A percentile compares a stretch with the other conserved stretches of the same genome.
Conservation (phyloP, 2,888 invertebrate species). For the Tribolium freemani region DNA sequence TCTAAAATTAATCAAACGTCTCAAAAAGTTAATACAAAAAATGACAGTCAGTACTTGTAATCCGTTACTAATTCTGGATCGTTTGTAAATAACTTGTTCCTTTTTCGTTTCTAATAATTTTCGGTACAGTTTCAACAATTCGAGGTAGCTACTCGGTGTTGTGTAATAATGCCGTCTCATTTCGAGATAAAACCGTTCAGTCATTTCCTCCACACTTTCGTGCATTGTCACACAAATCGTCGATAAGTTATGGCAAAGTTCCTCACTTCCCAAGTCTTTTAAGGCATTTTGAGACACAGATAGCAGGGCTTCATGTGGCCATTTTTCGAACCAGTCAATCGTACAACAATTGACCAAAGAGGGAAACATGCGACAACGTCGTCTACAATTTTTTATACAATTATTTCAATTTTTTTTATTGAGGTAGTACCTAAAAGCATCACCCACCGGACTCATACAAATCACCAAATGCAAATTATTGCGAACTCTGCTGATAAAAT, state of each 20-base stretch:
- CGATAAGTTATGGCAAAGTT: constrained; percentile 71
- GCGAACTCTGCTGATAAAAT: constrained; percentile 86
- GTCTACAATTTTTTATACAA: constrained; percentile 68
- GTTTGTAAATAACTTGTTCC: constrained; percentile 76
- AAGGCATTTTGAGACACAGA: constrained; percentile 86
- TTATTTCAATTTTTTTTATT: background rate
- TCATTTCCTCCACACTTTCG: constrained; percentile 84
- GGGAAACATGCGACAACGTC: constrained; percentile 93
- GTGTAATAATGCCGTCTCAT: constrained; percentile 90
- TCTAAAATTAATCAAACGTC: constrained; percentile 66
- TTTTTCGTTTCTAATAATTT: constrained; percentile 78
- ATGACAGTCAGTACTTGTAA: constrained; percentile 68
- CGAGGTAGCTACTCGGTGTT: constrained; percentile 92
- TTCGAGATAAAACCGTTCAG: constrained; percentile 82
- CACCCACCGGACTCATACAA: constrained; percentile 93
- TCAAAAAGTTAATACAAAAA: no score
- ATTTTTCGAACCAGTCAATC: constrained; percentile 94
- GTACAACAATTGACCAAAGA: constrained; percentile 95
- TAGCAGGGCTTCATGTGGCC: constrained; percentile 89
- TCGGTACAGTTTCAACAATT: constrained; percentile 85
- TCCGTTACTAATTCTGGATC: constrained; percentile 82
- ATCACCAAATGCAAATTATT: constrained; percentile 88
- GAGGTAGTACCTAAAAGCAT: constrained; percentile 79
- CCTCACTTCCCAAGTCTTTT: constrained; percentile 70
- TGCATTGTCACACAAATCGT: constrained; percentile 82